Conservation (phyloP, 2,113 vertebrate species). For the Corydoras maculifer region DNA sequence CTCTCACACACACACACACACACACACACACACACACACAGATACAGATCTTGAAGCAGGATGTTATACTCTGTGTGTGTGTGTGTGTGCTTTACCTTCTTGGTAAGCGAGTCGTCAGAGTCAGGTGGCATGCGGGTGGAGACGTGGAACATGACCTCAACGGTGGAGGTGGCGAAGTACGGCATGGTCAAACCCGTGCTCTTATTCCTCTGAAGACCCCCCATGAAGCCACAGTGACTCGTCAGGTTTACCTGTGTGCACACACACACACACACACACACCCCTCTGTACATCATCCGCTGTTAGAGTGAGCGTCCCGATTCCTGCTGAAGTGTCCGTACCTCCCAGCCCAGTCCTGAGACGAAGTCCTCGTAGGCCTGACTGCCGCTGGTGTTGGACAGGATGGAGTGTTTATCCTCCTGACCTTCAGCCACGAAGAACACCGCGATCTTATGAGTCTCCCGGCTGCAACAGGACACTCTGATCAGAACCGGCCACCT, state of each 20-base stretch:
- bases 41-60: too few relatives aligned
- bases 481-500: background rate
- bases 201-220: conserved; percentile 91
- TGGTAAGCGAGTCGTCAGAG: conserved; percentile 93
- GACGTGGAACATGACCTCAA: conserved; percentile 96
- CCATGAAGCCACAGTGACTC: conserved; percentile 96
- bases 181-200: conserved; percentile 93
- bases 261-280: conserved; percentile 33
- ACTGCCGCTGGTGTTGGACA: conserved; percentile 92
- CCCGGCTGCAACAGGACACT: conserved; percentile 70
- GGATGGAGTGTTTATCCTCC: conserved; percentile 98
- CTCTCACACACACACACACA: too few relatives aligned
- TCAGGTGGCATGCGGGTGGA: conserved; percentile 98
- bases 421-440: conserved; percentile 98
- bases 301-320: too few relatives aligned
- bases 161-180: conserved; percentile 95
- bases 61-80: too few relatives aligned
- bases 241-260: conserved; percentile 84
- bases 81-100: conserved; percentile 72
- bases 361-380: conserved; percentile 98
- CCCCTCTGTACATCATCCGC: background rate
- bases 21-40: too few relatives aligned
- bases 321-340: too few relatives aligned
- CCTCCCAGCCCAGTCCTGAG: conserved; percentile 97
- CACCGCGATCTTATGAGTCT: conserved; percentile 98